These are phyloP conservation scores for Xestoiulus laeticollis DNA, from an alignment of 2,888 invertebrate species.

Conservation along the genomic window DNA sequence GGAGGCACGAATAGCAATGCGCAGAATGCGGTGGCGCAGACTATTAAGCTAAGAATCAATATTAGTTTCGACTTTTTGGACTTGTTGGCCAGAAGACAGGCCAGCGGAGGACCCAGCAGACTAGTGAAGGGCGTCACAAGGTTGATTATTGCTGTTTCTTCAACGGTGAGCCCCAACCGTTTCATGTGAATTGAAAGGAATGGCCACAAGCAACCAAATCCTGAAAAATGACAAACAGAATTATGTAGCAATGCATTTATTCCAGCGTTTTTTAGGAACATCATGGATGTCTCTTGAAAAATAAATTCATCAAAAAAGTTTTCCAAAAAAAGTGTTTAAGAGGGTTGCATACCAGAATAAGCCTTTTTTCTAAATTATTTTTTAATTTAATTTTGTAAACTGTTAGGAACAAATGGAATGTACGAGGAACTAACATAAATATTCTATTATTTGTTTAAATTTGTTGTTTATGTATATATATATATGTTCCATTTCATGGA, in stretches of 20 bases:
- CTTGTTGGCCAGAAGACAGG: constrained; percentile 82
- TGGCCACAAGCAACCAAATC: constrained; percentile 82
- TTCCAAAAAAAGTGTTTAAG: neutral
- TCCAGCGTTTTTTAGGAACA: too few relatives aligned
- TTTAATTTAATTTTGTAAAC: too few relatives aligned
- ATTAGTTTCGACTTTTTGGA: constrained; percentile 66
- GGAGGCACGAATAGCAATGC: constrained; percentile 62
- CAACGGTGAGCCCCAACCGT: constrained; percentile 75
- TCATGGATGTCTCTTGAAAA: too few relatives aligned
- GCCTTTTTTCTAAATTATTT: too few relatives aligned
- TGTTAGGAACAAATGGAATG: too few relatives aligned
- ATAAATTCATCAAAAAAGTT: too few relatives aligned
- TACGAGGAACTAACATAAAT: too few relatives aligned
- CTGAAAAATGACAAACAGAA: constrained; percentile 66
- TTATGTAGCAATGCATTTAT: too few relatives aligned
- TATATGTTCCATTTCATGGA: too few relatives aligned
- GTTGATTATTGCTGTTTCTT: constrained; percentile 80
- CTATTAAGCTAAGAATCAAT: constrained; percentile 61
- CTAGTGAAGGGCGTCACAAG: constrained; percentile 82
- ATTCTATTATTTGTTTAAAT: too few relatives aligned
- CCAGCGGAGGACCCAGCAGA: constrained; percentile 78
- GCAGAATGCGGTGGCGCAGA: constrained; percentile 62
- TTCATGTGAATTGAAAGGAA: constrained; percentile 83
- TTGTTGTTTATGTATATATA: too few relatives aligned
- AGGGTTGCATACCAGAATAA: too few relatives aligned